Conservation (phyloP, 2,113 vertebrate species). For the Phoxinus phoxinus region DNA sequence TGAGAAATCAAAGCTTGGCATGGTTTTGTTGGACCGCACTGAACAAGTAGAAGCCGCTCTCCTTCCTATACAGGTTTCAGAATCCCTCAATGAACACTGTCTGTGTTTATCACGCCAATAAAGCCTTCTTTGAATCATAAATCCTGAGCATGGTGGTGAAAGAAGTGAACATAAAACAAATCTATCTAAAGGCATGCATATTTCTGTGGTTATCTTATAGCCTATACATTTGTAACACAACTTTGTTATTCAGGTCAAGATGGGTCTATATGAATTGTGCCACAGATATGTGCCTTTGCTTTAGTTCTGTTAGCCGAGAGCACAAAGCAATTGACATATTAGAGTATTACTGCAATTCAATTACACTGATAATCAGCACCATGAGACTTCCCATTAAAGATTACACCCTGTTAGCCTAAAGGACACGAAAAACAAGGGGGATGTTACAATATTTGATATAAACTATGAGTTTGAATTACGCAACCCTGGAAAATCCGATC, state of each 20-base stretch:
- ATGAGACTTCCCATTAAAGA: too few relatives aligned
- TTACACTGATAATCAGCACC: not conserved
- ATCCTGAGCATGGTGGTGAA: not conserved
- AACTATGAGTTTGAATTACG: not conserved
- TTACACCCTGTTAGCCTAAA: too few relatives aligned
- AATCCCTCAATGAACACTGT: not conserved
- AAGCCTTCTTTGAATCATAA: not conserved
- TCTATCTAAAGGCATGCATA: not conserved
- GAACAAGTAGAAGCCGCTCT: slow-evolving; percentile 20
- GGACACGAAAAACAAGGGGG: too few relatives aligned
- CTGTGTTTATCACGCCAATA: not conserved
- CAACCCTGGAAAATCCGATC: not conserved
- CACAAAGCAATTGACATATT: not conserved
- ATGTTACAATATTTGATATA: not conserved
- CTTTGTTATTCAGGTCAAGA: not conserved
- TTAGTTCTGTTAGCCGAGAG: not conserved
- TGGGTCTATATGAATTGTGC: not conserved
- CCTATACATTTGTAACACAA: not conserved
- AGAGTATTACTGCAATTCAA: not conserved
- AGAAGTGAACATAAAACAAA: not conserved
- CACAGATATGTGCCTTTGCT: not conserved
- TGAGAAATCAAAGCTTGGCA: slow-evolving; percentile 44
- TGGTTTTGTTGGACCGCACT: slow-evolving; percentile 19
- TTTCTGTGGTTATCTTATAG: not conserved
- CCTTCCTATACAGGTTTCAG: slow-evolving; percentile 7